phyloP scores from a whole-genome alignment of 2,797 vertebrate genomes.

The Channallabes apus region DNA sequence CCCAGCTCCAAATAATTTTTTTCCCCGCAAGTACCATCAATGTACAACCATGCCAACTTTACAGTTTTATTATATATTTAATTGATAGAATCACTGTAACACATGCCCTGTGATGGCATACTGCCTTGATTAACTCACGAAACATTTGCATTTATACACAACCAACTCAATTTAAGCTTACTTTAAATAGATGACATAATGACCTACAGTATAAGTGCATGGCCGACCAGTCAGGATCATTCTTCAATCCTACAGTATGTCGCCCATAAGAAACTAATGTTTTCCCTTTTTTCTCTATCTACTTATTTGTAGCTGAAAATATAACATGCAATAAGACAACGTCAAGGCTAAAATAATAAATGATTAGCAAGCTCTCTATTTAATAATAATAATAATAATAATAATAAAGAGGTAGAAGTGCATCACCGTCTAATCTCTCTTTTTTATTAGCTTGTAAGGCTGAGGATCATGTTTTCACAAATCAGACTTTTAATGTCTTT shows the following conservation, averaged over 20 bases:
- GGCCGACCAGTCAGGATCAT: background rate
- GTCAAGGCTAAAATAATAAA: background rate
- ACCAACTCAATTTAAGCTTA: background rate
- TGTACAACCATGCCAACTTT: no score
- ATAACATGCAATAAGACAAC: background rate
- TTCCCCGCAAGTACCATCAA: no score
- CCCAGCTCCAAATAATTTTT: no score
- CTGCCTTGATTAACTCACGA: background rate
- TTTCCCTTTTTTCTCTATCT: background rate
- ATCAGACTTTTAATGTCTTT: background rate
- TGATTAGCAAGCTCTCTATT: background rate
- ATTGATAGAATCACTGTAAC: background rate
- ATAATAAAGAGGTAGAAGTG: background rate
- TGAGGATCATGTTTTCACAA: background rate
- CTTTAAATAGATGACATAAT: background rate
- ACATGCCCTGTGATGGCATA: background rate
- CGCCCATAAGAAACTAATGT: background rate
- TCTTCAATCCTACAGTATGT: background rate
- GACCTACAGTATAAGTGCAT: background rate
- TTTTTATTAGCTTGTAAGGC: background rate
- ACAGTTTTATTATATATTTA: no score
- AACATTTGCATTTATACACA: background rate
- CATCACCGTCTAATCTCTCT: background rate
- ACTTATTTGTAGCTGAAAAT: background rate
- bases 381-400: no score